These are phyloP conservation scores for Phyllotis vaccarum DNA, from an alignment of 2,797 vertebrate species.

Conservation along the genomic window DNA sequence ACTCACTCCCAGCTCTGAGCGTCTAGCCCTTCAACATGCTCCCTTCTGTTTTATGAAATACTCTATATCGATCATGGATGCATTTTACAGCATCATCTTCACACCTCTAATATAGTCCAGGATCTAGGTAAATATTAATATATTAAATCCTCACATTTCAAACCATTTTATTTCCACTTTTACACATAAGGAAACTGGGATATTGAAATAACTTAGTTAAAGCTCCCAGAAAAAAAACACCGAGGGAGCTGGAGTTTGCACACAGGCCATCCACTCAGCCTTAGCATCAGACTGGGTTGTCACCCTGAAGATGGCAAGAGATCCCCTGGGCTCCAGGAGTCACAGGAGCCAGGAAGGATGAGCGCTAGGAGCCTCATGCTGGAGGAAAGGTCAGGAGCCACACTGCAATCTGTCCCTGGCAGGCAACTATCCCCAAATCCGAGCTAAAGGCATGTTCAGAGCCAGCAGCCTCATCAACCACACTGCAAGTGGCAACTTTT, in stretches of 20 bases:
- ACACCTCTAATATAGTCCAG: not conserved
- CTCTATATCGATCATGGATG: not conserved
- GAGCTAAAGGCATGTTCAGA: not conserved
- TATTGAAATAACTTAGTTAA: not conserved
- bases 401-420: conserved; percentile 12
- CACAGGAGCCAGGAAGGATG: not conserved
- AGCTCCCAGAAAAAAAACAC: not conserved
- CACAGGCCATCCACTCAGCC: not conserved
- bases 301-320: not conserved
- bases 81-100: not conserved
- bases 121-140: not conserved
- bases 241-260: not conserved
- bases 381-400: not conserved
- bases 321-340: not conserved
- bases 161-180: not conserved
- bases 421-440: not conserved
- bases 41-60: not conserved
- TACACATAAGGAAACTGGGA: not conserved
- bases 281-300: not conserved
- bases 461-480: not conserved
- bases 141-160: not conserved
- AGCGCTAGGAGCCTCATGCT: not conserved
- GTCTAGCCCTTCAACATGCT: not conserved
- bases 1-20: not conserved
- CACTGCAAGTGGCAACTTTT: not conserved